Conservation (phyloP, 2,888 invertebrate genomes). For the Dynastes tityus region DNA sequence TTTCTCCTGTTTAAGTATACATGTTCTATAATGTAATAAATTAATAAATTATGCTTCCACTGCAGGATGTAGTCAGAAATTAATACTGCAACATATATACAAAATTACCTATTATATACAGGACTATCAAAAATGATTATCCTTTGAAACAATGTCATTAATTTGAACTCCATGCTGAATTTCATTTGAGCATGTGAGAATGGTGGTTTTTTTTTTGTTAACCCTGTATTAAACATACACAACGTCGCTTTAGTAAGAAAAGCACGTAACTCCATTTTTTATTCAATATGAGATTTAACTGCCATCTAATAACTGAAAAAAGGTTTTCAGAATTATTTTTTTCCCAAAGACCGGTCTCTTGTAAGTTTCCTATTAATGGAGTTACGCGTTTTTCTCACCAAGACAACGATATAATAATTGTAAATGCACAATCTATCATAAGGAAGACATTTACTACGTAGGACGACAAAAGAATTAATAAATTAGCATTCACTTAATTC, state of each 20-base stretch:
- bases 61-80: conserved; percentile 12
- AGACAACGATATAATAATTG: not conserved
- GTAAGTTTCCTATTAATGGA: too few species aligned
- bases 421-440: conserved; percentile 36
- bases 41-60: conserved; percentile 24
- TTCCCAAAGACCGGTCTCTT: too few species aligned
- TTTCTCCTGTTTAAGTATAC: conserved; percentile 28
- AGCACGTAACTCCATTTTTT: too few species aligned
- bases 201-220: conserved; percentile 20
- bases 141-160: not conserved
- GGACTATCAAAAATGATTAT: conserved; percentile 27
- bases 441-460: conserved; percentile 46
- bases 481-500: conserved; percentile 49
- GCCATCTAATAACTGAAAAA: too few species aligned
- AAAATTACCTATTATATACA: conserved; percentile 32
- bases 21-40: conserved; percentile 34
- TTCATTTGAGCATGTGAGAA: conserved; percentile 6
- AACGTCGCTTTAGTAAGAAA: too few species aligned
- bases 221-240: conserved; percentile 31
- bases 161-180: not conserved
- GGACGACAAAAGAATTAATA: conserved; percentile 17
- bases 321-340: too few species aligned
- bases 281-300: too few species aligned
- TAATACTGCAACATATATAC: conserved; percentile 39
- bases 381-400: too few species aligned